phyloP scores from a whole-genome alignment of 2,113 vertebrate genomes.

The Anarhynchus alexandrinus region DNA sequence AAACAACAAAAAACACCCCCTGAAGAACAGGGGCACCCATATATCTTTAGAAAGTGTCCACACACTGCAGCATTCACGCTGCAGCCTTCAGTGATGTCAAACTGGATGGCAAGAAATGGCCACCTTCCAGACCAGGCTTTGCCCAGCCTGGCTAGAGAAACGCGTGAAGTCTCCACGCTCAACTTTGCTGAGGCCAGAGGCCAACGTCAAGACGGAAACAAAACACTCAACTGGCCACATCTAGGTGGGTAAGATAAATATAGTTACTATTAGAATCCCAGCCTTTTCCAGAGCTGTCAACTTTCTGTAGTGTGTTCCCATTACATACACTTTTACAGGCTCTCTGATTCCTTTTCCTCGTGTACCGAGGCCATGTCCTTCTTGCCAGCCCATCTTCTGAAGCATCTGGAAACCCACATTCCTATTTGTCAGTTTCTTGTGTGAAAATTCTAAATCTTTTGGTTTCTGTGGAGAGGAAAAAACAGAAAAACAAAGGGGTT shows the following conservation, averaged over 20 bases:
- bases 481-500: neutral
- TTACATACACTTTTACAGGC: slow-evolving; percentile 83
- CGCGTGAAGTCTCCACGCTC: neutral
- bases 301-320: neutral
- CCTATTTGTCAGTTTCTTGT: slow-evolving; percentile 87
- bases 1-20: neutral
- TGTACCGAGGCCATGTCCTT: slow-evolving; percentile 90
- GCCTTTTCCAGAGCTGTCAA: neutral
- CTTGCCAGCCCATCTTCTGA: slow-evolving; percentile 98
- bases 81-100: neutral
- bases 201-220: neutral
- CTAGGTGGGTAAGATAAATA: neutral
- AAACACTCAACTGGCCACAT: neutral
- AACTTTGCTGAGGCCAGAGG: neutral
- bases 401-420: slow-evolving; percentile 97
- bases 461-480: slow-evolving; percentile 52
- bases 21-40: neutral
- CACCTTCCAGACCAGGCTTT: neutral
- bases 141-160: neutral
- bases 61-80: neutral
- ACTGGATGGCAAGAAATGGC: neutral
- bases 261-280: neutral
- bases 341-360: slow-evolving; percentile 88
- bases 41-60: neutral
- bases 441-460: slow-evolving; percentile 69